A percentile compares a stretch with the other conserved stretches of the same genome.
These are phyloP conservation scores for Anguilla anguilla DNA, from an alignment of 2,797 vertebrate genomes.

Conservation along the genomic window DNA sequence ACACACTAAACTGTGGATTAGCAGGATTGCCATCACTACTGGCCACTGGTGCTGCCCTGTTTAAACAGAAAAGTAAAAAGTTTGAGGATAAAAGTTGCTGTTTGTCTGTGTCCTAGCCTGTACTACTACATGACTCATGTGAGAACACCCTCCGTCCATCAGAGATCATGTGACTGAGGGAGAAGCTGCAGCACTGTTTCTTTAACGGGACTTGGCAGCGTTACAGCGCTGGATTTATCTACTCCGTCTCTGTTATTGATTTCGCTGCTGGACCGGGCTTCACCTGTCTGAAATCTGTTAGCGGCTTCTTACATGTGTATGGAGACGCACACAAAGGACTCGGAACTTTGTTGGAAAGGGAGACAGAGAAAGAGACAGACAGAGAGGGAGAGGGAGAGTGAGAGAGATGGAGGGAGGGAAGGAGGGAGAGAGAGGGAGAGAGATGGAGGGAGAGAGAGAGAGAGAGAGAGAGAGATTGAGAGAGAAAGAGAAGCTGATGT, in stretches of 20 bases:
- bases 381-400: not conserved
- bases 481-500: not conserved
- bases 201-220: not conserved
- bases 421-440: too few species aligned
- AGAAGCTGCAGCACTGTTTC: not conserved
- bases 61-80: not conserved
- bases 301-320: not conserved
- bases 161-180: not conserved
- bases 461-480: not conserved
- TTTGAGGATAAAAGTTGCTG: not conserved
- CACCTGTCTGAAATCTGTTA: not conserved
- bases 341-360: constrained; percentile 6
- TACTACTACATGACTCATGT: not conserved
- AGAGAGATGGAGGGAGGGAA: not conserved
- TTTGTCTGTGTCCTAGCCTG: not conserved
- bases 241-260: not conserved
- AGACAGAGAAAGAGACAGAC: too few species aligned
- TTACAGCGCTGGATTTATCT: not conserved
- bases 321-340: not conserved
- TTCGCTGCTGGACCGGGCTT: not conserved
- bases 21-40: not conserved
- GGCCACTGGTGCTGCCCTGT: not conserved
- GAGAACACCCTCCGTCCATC: not conserved
- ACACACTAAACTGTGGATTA: not conserved
- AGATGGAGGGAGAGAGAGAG: not conserved